Base-by-base conservation (phyloP, 2,888 invertebrate species). In the Anoncus sp. region DNA sequence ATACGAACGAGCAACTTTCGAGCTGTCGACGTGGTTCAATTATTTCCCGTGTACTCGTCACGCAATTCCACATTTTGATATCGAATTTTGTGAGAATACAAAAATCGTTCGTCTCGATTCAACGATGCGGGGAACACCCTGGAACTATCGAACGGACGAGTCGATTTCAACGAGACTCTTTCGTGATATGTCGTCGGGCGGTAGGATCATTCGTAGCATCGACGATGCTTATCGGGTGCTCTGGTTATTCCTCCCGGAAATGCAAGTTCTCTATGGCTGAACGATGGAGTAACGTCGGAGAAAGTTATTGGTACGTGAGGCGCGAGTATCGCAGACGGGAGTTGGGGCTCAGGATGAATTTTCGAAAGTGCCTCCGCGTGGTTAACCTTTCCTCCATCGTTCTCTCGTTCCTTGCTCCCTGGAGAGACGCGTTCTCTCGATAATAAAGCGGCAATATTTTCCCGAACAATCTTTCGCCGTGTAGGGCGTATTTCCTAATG, bases 401-500 rank as follows among this genome's bases (percentile, higher is more conserved):
- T 66, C 47, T 31, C 47, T 31, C 31, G 31, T 22, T 59, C 57
- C 31, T 31, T 43, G 35, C 59, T 45, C 62, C 49, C 53, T 49
- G 59, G 72, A 55, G 16, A 24, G n/a, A 31, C 18, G 55, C 27
- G 27, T 38, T 35, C 45, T 38, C 53, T 18, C 63, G 55, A 65
- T 63, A 75, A 66, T 72, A 60, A 66, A 59, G 70, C 27, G 59
- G 63, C 76, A 72, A 76, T 76, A 72, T 76, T 71, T 53, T 72
- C 60, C 49, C 43, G 35, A 47, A 49, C 51, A 66, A 66, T 51
- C 24, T 49, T 67, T 49, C 24, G 40, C 49, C 27, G 51, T 57
- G 27, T 51, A 38, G 55, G 53, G 35, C 38, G 20, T 22, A 20
- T 35, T 9, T 59, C 40, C 49, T 74, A 66, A 74, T 74, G 74